Conservation (phyloP, 1,140 invertebrate species). For the Drosophila sp. region DNA sequence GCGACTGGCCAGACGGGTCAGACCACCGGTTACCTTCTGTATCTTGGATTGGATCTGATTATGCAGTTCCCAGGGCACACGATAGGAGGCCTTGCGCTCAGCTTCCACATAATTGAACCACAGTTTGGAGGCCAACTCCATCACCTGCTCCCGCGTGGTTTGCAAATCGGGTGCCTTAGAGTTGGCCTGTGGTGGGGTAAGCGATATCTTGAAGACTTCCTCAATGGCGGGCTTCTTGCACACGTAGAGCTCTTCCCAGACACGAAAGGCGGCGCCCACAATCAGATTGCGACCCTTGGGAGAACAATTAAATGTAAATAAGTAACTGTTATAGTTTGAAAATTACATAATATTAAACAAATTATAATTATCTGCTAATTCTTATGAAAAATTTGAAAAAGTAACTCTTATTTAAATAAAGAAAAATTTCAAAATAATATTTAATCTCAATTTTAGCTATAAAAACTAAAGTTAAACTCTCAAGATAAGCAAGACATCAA, state of each 20-base stretch:
- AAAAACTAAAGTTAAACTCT: too few species aligned
- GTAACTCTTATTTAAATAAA: too few species aligned
- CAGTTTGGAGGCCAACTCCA: constrained; percentile 93
- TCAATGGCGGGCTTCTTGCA: constrained; percentile 98
- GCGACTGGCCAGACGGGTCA: constrained; percentile 93
- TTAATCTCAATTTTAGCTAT: too few species aligned
- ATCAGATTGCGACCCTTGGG: constrained; percentile 91
- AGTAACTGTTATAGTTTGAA: background rate
- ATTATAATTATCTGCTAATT: too few species aligned
- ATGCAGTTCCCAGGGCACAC: constrained; percentile 95
- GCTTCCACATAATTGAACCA: constrained; percentile 96
- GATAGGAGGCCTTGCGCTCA: constrained; percentile 93
- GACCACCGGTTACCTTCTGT: constrained; percentile 96
- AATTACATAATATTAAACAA: background rate
- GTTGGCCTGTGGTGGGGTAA: constrained; percentile 88
- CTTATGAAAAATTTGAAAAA: background rate
- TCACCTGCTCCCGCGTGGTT: constrained; percentile 92
- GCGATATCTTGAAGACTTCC: constrained; percentile 95
- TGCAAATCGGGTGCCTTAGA: constrained; percentile 92
- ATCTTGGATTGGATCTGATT: constrained; percentile 98
- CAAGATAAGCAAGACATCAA: too few species aligned
- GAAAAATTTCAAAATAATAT: too few species aligned
- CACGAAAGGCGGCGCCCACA: constrained; percentile 94
- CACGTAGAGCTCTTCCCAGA: constrained; percentile 98
- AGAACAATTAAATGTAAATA: background rate